These are phyloP conservation scores for Halcyon smyrnensis DNA, from an alignment of 2,797 vertebrate species.

Conservation along the genomic window DNA sequence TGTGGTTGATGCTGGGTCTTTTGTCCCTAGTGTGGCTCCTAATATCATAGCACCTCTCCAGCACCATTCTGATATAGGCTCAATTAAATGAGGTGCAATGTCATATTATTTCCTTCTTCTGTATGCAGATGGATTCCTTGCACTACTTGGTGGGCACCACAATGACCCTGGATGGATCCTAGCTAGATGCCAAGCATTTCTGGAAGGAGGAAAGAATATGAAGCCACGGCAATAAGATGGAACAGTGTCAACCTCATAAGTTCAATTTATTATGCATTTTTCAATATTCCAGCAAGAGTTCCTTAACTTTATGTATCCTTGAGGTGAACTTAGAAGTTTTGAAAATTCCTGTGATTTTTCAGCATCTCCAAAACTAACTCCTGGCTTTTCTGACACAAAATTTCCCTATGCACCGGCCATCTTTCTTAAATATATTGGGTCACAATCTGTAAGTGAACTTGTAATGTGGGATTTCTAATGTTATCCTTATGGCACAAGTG, in stretches of 20 bases:
- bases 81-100: background rate
- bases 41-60: background rate
- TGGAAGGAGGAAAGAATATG: background rate
- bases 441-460: background rate
- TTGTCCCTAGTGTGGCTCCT: background rate
- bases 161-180: background rate
- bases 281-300: background rate
- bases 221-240: background rate
- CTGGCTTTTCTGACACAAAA: background rate
- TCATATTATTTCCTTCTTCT: background rate
- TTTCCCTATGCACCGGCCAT: background rate
- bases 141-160: background rate
- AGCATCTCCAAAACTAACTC: background rate
- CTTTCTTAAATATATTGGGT: background rate
- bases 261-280: background rate
- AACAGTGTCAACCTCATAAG: background rate
- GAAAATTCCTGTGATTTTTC: background rate
- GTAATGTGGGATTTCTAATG: background rate
- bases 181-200: background rate
- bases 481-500: background rate
- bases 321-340: background rate
- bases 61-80: background rate
- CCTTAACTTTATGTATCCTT: background rate
- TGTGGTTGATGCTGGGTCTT: background rate
- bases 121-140: fast-evolving